Percentiles rank a stretch among this genome's conserved stretches.
phyloP scores from a whole-genome alignment of 1,140 invertebrate genomes.

The Drosophila carrolli region DNA sequence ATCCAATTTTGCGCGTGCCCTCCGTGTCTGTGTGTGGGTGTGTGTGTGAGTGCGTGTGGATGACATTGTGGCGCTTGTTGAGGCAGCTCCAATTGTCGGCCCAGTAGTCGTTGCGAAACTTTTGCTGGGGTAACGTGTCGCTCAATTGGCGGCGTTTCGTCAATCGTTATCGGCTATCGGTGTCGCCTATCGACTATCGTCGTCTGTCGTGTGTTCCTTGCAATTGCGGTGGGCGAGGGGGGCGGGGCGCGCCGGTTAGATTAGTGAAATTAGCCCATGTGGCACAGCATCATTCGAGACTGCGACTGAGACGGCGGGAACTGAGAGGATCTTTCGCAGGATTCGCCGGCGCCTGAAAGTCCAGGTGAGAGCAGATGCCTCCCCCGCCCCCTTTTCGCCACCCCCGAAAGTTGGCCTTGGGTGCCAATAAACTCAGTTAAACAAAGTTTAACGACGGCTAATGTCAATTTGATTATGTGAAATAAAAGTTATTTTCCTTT shows the following conservation, averaged over 20 bases:
- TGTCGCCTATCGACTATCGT: conserved; percentile 11
- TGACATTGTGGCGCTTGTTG: conserved; percentile 72
- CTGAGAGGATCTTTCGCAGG: neutral
- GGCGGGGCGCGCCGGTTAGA: conserved; percentile 13
- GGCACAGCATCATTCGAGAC: conserved; percentile 39
- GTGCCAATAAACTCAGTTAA: conserved; percentile 23
- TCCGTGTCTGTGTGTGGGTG: neutral
- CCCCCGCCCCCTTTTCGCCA: neutral
- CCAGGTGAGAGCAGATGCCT: conserved; percentile 32
- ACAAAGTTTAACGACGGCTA: conserved; percentile 65
- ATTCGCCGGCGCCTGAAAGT: conserved; percentile 7
- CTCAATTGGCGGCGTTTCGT: conserved; percentile 64
- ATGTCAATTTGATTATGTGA: conserved; percentile 76
- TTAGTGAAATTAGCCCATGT: conserved; percentile 17
- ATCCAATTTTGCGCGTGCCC: too few species aligned
- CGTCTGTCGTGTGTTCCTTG: too few species aligned
- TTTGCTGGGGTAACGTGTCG: conserved; percentile 78
- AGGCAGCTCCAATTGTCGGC: conserved; percentile 72
- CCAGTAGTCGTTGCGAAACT: conserved; percentile 79
- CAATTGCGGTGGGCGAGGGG: too few species aligned
- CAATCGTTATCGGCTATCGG: conserved; percentile 39
- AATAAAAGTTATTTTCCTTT: conserved; percentile 36
- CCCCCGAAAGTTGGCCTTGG: too few species aligned
- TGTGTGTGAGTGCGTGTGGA: conserved; percentile 50
- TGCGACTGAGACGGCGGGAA: too few species aligned